These are phyloP conservation scores for Subacronicta megacephala DNA, from an alignment of 2,888 invertebrate genomes.

Conservation along the genomic window DNA sequence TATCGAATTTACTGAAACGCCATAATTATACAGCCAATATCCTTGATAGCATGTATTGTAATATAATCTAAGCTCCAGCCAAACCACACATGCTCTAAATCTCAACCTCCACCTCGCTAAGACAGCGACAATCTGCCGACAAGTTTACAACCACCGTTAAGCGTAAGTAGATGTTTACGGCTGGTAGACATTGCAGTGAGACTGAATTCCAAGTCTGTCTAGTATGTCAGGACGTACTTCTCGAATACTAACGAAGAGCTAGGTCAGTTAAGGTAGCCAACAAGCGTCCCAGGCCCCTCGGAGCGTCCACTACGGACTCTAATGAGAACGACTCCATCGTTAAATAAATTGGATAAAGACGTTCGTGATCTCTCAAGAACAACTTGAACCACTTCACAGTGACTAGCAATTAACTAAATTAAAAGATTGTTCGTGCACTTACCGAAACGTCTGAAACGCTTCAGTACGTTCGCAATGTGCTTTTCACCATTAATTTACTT, in stretches of 20 bases:
- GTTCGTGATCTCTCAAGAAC: constrained; percentile 88
- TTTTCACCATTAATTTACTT: constrained; percentile 73
- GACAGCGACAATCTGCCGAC: constrained; percentile 51
- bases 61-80: constrained; percentile 34
- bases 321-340: constrained; percentile 87
- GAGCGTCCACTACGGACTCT: constrained; percentile 80
- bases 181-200: constrained; percentile 57
- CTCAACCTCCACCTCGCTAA: constrained; percentile 43
- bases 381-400: constrained; percentile 86
- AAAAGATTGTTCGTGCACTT: constrained; percentile 87
- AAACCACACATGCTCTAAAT: constrained; percentile 36
- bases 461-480: constrained; percentile 68
- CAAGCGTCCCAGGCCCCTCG: constrained; percentile 64
- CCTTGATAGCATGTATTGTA: constrained; percentile 19
- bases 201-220: constrained; percentile 58
- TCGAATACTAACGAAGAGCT: constrained; percentile 76
- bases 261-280: constrained; percentile 72
- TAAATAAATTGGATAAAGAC: constrained; percentile 90
- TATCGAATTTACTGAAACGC: background rate
- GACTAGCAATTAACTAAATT: constrained; percentile 89
- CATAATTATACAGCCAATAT: constrained; percentile 10
- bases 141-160: constrained; percentile 52
- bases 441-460: constrained; percentile 78
- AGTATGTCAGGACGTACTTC: constrained; percentile 48
- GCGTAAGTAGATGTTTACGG: constrained; percentile 64